A percentile compares a stretch with the other conserved stretches of the same genome.
phyloP scores from a whole-genome alignment of 2,888 invertebrate species.

The Phaonia tiefii region DNA sequence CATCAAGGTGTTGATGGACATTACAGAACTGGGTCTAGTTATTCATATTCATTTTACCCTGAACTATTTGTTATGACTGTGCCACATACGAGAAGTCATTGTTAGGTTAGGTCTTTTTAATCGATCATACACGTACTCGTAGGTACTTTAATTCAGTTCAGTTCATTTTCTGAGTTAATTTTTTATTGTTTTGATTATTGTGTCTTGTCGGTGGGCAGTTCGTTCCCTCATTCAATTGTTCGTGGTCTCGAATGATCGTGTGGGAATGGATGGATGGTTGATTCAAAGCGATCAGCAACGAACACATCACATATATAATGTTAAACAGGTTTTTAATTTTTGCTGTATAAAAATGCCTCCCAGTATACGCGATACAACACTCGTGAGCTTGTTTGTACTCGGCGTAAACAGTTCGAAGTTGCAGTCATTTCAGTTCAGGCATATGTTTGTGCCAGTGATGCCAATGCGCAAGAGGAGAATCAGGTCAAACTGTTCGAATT shows the following conservation, averaged over 20 bases:
- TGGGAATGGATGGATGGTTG: too few species aligned
- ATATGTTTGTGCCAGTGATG: background rate
- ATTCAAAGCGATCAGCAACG: constrained; percentile 14
- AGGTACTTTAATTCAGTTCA: constrained; percentile 15
- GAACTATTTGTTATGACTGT: too few species aligned
- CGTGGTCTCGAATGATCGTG: background rate
- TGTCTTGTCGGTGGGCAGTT: constrained; percentile 1
- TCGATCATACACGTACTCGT: constrained; percentile 3
- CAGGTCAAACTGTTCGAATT: too few species aligned
- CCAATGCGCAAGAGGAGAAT: background rate
- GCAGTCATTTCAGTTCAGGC: constrained; percentile 54
- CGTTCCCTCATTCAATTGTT: constrained; percentile 16
- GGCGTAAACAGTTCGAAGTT: constrained; percentile 63
- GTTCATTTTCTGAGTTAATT: constrained; percentile 28
- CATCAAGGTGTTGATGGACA: too few species aligned
- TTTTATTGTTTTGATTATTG: constrained; percentile 29
- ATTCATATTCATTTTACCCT: too few species aligned
- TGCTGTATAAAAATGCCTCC: background rate
- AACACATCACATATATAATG: background rate
- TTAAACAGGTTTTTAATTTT: constrained; percentile 23
- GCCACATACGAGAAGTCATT: too few species aligned
- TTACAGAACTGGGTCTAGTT: too few species aligned
- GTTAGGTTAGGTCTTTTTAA: background rate
- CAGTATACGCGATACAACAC: constrained; percentile 19
- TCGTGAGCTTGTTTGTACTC: background rate